Conservation (phyloP, 2,797 vertebrate genomes). For the Cossypha heuglini region DNA sequence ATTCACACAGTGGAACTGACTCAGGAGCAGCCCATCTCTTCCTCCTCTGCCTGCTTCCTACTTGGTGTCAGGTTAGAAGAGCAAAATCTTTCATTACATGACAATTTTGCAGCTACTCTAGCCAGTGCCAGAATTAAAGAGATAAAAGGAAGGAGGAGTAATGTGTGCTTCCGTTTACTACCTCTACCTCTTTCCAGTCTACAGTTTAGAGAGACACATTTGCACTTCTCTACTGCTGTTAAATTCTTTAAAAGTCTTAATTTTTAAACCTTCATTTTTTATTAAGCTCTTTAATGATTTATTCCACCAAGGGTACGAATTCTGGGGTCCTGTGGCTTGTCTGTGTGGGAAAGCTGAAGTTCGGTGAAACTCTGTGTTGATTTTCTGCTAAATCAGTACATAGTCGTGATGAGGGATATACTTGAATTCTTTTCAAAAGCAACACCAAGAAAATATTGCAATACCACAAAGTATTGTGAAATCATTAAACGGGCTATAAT, state of each 20-base stretch:
- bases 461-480: background rate
- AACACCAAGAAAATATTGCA: background rate
- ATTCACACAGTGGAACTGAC: background rate
- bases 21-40: background rate
- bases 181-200: background rate
- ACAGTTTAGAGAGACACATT: background rate
- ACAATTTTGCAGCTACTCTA: background rate
- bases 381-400: conserved; percentile 14
- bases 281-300: background rate
- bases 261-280: background rate
- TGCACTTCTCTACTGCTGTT: background rate
- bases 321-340: background rate
- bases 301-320: background rate
- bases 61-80: background rate
- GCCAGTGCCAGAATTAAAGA: background rate
- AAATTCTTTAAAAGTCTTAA: background rate
- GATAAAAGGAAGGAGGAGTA: background rate
- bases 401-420: background rate
- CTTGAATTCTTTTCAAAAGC: conserved; percentile 25
- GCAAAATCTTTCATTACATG: background rate
- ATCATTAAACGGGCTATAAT: background rate
- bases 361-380: background rate
- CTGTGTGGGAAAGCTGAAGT: background rate
- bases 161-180: background rate
- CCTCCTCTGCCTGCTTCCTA: background rate